These are phyloP conservation scores for Nephrotoma appendiculata DNA, from an alignment of 2,888 invertebrate species.

Conservation along the genomic window DNA sequence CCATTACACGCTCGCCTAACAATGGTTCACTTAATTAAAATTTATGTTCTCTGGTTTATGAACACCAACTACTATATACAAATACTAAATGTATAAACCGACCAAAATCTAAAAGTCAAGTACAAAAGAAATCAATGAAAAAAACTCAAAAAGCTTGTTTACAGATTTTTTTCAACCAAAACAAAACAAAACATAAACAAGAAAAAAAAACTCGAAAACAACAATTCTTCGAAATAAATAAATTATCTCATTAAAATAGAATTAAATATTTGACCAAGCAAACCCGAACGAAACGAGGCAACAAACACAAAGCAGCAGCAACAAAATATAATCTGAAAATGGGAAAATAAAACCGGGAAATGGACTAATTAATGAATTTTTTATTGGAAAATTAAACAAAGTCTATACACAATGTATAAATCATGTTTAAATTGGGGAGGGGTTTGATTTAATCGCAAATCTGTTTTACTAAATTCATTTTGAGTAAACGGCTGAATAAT, in stretches of 20 bases:
- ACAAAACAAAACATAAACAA: background rate
- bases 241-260: background rate
- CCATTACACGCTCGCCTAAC: background rate
- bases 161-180: background rate
- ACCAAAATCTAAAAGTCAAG: background rate
- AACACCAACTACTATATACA: background rate
- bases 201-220: background rate
- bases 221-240: background rate
- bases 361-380: background rate
- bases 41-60: background rate
- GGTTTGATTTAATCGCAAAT: too few species aligned
- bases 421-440: too few species aligned
- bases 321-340: background rate
- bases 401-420: background rate
- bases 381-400: background rate
- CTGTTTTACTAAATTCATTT: too few species aligned
- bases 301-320: background rate
- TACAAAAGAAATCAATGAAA: background rate
- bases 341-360: background rate
- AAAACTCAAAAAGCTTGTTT: background rate
- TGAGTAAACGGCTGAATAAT: too few species aligned
- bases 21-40: background rate
- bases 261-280: background rate
- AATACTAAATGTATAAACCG: background rate
- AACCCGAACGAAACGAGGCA: background rate